These are phyloP conservation scores for Diadophis punctatus DNA, from an alignment of 2,113 vertebrate species.

Conservation along the genomic window DNA sequence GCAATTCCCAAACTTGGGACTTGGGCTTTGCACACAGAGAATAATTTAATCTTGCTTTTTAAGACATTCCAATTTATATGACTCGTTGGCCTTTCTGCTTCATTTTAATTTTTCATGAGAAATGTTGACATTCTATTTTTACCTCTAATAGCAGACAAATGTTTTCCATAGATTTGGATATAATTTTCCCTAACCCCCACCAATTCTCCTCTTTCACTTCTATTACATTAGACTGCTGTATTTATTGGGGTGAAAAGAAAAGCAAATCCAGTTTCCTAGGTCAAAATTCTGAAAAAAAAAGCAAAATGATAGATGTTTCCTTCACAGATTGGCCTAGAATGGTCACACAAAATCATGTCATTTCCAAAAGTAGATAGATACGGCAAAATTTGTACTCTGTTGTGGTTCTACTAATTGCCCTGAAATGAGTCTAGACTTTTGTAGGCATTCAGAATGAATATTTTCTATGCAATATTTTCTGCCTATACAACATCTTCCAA, in stretches of 20 bases:
- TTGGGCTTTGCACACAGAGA: neutral
- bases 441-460: neutral
- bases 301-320: neutral
- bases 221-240: neutral
- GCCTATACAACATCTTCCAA: neutral
- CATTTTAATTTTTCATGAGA: neutral
- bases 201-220: neutral
- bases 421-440: neutral
- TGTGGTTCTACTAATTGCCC: neutral
- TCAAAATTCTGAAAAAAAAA: neutral
- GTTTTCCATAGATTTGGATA: neutral
- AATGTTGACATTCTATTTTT: conserved; percentile 9
- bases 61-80: neutral
- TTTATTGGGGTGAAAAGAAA: neutral
- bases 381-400: neutral
- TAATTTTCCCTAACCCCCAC: neutral
- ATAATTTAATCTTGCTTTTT: conserved; percentile 16
- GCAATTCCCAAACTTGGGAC: conserved; percentile 16
- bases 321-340: neutral
- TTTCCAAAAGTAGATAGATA: neutral
- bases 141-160: neutral
- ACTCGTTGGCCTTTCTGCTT: conserved; percentile 9
- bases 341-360: neutral
- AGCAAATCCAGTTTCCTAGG: neutral
- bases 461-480: neutral